Percentiles rank a stretch among this genome's conserved stretches.
Evolutionary conservation across 2,113 vertebrate genomes (phyloP).

Genomic region (Macroglossus sobrinus): DNA sequence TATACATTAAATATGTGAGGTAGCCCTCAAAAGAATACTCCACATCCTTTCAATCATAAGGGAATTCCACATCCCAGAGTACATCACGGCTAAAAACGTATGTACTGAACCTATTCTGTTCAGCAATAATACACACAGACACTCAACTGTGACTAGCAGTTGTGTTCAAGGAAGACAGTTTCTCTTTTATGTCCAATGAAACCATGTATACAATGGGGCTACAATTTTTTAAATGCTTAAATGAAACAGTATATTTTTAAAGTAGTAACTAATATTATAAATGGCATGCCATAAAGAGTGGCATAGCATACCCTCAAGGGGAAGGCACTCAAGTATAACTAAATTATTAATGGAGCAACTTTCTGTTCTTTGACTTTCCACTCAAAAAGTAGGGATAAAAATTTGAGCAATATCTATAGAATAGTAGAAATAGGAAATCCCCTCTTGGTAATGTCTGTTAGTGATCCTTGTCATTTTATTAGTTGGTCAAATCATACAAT

Average conservation of each 20-base stretch:
- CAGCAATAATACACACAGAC: background rate
- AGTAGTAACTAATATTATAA: background rate
- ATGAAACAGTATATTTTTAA: background rate
- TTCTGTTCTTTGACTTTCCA: background rate
- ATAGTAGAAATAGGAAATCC: background rate
- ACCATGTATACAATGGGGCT: too few relatives aligned
- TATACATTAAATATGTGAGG: conserved; percentile 3
- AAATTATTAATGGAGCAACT: background rate
- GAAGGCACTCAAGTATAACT: background rate
- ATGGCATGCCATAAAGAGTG: background rate
- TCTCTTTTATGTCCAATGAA: background rate
- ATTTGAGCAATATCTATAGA: background rate
- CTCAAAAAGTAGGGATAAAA: background rate
- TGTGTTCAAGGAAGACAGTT: background rate
- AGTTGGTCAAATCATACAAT: background rate
- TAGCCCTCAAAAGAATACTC: conserved; percentile 2
- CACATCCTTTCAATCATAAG: background rate
- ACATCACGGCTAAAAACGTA: background rate
- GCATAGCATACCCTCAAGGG: background rate
- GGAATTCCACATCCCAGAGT: conserved; percentile 19
- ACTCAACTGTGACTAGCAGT: background rate
- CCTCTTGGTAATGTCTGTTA: background rate
- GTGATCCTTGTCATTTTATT: background rate
- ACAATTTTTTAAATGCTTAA: background rate
- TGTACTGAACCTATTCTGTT: background rate